Percentiles rank a stretch among this genome's conserved stretches.
Conservation (phyloP, 92 coral and sea anemone species). For the Micromussa lordhowensis region DNA sequence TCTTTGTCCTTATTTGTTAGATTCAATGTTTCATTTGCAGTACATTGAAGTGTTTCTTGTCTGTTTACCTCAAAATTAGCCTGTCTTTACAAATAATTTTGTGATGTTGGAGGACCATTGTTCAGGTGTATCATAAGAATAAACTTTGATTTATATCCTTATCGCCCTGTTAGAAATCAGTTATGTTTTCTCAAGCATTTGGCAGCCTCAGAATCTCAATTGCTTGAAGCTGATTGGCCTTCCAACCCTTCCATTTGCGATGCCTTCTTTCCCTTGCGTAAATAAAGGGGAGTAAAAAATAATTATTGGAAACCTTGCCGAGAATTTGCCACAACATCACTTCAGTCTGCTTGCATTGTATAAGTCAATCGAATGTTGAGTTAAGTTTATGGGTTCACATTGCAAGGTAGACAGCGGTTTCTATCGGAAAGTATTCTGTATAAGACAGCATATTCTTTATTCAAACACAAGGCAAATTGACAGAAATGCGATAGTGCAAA, state of each 20-base stretch:
- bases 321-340: slow-evolving; percentile 49
- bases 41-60: not conserved
- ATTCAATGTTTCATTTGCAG: not conserved
- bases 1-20: not conserved
- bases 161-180: no score
- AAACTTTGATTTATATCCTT: not conserved
- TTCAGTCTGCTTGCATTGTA: slow-evolving; percentile 32
- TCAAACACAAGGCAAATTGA: slow-evolving; percentile 29
- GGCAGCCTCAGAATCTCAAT: no score
- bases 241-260: slow-evolving; percentile 36
- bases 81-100: not conserved
- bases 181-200: no score
- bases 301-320: no score
- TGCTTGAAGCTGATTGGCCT: not conserved
- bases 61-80: not conserved
- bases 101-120: not conserved
- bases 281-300: no score
- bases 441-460: slow-evolving; percentile 29
- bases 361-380: slow-evolving; percentile 35
- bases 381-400: no score
- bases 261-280: slow-evolving; percentile 40
- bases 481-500: no score
- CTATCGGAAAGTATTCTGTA: slow-evolving; percentile 25
- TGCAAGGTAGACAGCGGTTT: slow-evolving; percentile 26
- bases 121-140: not conserved